Evolutionary conservation across 2,113 vertebrate species (phyloP).

Genomic region (Paratilapia polleni): DNA sequence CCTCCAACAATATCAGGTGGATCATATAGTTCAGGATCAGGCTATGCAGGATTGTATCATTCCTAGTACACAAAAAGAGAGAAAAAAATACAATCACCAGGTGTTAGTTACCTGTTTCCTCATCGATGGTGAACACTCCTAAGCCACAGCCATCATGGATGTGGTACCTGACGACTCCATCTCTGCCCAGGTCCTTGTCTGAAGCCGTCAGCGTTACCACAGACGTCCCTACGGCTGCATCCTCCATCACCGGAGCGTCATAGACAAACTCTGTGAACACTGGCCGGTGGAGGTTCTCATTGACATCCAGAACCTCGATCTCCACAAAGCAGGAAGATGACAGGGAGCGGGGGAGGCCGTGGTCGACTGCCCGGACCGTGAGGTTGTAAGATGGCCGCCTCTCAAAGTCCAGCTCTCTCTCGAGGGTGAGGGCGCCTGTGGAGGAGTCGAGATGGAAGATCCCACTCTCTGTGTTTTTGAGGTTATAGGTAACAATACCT

Average conservation of each 20-base stretch:
- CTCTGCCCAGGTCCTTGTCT: conserved; percentile 87
- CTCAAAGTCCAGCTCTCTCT: conserved; percentile 94
- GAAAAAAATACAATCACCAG: neutral
- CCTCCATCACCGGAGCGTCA: conserved; percentile 86
- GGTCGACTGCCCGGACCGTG: conserved; percentile 88
- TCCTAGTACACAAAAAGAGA: neutral
- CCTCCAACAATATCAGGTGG: too few species aligned
- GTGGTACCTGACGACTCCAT: conserved; percentile 90
- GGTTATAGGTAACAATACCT: conserved; percentile 86
- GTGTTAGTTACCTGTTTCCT: conserved; percentile 84
- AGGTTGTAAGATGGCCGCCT: conserved; percentile 87
- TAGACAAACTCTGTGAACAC: conserved; percentile 88
- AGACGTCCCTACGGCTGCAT: conserved; percentile 83
- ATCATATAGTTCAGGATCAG: too few species aligned
- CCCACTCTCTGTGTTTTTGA: conserved; percentile 83
- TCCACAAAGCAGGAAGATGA: conserved; percentile 91
- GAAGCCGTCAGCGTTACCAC: conserved; percentile 84
- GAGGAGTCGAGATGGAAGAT: conserved; percentile 85
- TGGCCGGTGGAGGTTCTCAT: conserved; percentile 92
- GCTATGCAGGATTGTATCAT: too few species aligned
- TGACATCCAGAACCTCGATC: conserved; percentile 90
- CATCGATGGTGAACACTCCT: conserved; percentile 87
- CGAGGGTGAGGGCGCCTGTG: conserved; percentile 87
- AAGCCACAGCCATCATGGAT: conserved; percentile 90
- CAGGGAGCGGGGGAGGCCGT: conserved; percentile 86